These are phyloP conservation scores for Glyptemys insculpta DNA, from an alignment of 2,797 vertebrate species.

Conservation along the genomic window DNA sequence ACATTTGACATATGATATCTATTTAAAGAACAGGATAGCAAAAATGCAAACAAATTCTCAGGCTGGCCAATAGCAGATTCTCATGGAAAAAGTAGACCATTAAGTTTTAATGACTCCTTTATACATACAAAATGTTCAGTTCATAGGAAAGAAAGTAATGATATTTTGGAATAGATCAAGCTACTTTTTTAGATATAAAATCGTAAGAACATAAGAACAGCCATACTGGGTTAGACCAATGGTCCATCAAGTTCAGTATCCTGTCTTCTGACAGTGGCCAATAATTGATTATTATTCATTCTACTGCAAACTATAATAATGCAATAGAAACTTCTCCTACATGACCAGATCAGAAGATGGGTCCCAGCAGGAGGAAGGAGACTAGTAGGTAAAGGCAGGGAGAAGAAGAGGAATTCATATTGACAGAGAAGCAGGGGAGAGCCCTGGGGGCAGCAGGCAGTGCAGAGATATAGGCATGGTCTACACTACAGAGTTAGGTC, in stretches of 20 bases:
- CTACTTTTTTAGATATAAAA: not conserved
- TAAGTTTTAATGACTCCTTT: constrained; percentile 46
- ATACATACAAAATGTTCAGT: not conserved
- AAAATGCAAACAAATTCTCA: not conserved
- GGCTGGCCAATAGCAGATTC: not conserved
- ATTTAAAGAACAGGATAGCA: not conserved
- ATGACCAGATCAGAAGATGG: not conserved
- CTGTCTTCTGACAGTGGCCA: not conserved
- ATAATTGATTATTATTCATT: constrained; percentile 33
- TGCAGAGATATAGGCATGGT: not conserved
- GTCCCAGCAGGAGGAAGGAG: too few relatives aligned
- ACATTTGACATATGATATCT: not conserved
- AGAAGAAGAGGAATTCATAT: not conserved
- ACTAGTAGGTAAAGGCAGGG: not conserved
- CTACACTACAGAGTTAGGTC: too few relatives aligned
- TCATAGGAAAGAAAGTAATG: constrained; percentile 43
- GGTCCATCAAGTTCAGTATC: too few relatives aligned
- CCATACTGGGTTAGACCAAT: too few relatives aligned
- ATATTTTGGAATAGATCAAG: constrained; percentile 60
- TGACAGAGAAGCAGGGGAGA: not conserved
- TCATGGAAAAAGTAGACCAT: constrained; percentile 34
- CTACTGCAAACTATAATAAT: constrained; percentile 18
- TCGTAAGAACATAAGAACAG: not conserved
- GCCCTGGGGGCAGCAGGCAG: not conserved
- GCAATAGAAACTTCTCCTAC: not conserved